A percentile compares a stretch with the other conserved stretches of the same genome.
Evolutionary conservation across 2,888 invertebrate species (phyloP).

Genomic region (Tubulanus polymorphus): DNA sequence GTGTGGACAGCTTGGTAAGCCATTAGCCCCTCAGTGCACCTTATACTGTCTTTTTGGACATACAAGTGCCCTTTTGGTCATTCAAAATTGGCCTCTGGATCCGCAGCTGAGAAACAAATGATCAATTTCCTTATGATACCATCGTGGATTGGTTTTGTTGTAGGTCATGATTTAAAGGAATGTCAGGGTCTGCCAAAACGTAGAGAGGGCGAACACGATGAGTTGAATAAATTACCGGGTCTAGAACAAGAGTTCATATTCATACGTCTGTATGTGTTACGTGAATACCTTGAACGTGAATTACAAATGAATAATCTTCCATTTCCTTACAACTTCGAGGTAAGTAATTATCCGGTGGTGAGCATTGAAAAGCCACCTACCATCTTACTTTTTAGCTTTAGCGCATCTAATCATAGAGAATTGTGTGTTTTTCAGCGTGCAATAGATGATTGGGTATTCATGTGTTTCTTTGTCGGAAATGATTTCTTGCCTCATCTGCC

Average conservation of each 20-base stretch:
- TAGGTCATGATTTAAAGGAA: slow-evolving; percentile 90
- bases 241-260: slow-evolving; percentile 78
- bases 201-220: slow-evolving; percentile 58
- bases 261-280: slow-evolving; percentile 83
- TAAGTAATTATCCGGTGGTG: slow-evolving; percentile 20
- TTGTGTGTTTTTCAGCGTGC: slow-evolving; percentile 60
- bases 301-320: slow-evolving; percentile 82
- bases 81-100: too few relatives aligned
- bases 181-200: slow-evolving; percentile 72
- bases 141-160: too few relatives aligned
- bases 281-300: slow-evolving; percentile 90
- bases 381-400: too few relatives aligned
- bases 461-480: slow-evolving; percentile 99
- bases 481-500: slow-evolving; percentile 98
- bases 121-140: too few relatives aligned
- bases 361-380: too few relatives aligned
- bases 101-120: too few relatives aligned
- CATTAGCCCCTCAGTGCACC: neutral
- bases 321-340: slow-evolving; percentile 89
- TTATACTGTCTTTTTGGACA: too few relatives aligned
- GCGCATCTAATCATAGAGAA: too few relatives aligned
- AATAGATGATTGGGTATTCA: slow-evolving; percentile 94
- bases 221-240: slow-evolving; percentile 56
- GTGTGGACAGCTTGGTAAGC: slow-evolving; percentile 67
- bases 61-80: too few relatives aligned